Evolutionary conservation across 2,113 vertebrate species (phyloP).

Genomic region (Dipodomys spectabilis): DNA sequence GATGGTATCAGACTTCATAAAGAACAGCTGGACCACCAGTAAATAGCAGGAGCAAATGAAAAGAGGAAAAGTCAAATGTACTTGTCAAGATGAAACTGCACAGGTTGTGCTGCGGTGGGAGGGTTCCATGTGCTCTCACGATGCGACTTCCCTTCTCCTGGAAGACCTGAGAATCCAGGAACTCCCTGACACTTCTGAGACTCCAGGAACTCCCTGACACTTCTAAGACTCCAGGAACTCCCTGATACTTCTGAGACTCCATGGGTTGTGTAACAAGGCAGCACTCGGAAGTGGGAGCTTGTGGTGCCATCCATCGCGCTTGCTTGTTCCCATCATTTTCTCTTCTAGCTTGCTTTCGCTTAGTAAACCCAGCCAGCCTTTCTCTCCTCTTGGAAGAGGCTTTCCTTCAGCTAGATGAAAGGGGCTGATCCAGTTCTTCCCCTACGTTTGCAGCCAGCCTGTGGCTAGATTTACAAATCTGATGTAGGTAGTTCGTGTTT

Average conservation of each 20-base stretch:
- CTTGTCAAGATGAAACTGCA: background rate
- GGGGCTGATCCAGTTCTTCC: background rate
- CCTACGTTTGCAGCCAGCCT: rapidly evolving
- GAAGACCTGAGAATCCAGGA: background rate
- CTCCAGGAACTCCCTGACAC: background rate
- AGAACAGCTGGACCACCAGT: background rate
- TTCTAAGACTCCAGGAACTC: background rate
- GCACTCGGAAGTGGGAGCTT: rapidly evolving
- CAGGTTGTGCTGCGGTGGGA: background rate
- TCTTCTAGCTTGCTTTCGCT: background rate
- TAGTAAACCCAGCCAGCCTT: rapidly evolving
- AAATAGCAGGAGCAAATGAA: background rate
- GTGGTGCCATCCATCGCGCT: no score
- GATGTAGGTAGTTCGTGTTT: background rate
- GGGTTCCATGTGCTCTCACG: no score
- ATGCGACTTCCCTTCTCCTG: background rate
- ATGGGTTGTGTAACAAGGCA: background rate
- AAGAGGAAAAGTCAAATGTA: background rate
- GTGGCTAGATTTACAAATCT: background rate
- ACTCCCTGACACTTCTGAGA: no score
- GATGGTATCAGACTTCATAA: background rate
- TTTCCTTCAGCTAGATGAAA: background rate
- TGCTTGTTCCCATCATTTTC: no score
- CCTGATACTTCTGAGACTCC: background rate
- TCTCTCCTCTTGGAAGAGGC: no score